phyloP scores from a whole-genome alignment of 2,797 vertebrate genomes.

The Rallus crepitans region DNA sequence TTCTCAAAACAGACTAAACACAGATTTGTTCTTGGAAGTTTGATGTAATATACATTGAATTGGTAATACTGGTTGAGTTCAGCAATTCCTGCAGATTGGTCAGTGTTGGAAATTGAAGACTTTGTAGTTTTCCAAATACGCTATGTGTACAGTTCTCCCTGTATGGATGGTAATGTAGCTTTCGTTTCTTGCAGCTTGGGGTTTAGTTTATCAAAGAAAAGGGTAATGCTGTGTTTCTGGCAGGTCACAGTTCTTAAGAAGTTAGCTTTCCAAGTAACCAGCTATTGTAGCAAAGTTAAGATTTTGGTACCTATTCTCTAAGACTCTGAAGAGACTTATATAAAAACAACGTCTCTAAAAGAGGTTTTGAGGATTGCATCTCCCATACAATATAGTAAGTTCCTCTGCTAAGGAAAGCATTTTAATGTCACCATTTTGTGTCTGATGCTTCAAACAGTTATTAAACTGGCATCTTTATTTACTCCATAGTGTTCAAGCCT shows the following conservation, averaged over 20 bases:
- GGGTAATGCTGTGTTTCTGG: not conserved
- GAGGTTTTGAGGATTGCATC: not conserved
- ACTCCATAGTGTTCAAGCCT: not conserved
- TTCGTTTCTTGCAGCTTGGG: not conserved
- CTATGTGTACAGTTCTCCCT: not conserved
- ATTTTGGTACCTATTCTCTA: not conserved
- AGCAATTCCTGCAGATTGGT: not conserved
- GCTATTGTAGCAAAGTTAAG: not conserved
- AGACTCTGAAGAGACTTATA: not conserved
- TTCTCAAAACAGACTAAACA: not conserved
- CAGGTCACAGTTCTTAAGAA: not conserved
- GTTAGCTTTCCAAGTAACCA: not conserved
- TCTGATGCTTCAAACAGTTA: not conserved
- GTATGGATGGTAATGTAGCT: not conserved
- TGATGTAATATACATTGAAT: not conserved
- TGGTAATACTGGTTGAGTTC: not conserved
- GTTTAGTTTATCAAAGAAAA: not conserved
- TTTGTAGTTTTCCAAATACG: not conserved
- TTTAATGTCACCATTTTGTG: not conserved
- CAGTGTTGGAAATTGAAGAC: not conserved
- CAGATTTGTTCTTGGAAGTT: not conserved
- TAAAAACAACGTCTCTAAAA: not conserved
- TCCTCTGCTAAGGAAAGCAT: not conserved
- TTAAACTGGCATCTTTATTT: not conserved
- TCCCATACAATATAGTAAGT: not conserved